These are phyloP conservation scores for Nycteola revayana DNA, from an alignment of 2,888 invertebrate genomes.

Conservation along the genomic window DNA sequence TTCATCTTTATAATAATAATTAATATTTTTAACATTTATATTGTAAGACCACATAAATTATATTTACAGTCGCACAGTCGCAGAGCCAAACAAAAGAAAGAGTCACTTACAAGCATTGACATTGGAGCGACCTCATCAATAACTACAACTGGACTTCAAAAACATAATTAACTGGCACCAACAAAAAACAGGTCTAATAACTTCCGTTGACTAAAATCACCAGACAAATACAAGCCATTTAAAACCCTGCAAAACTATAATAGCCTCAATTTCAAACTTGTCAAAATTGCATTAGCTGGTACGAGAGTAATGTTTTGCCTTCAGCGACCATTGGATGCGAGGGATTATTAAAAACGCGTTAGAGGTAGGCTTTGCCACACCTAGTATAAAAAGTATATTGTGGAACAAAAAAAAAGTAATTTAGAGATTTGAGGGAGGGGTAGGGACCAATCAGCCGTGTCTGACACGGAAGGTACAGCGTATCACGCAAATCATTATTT, in stretches of 20 bases:
- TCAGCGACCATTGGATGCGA: constrained; percentile 69
- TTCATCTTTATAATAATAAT: no score
- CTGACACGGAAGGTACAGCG: constrained; percentile 75
- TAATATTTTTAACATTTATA: no score
- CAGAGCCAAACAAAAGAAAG: no score
- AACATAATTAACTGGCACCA: constrained; percentile 10
- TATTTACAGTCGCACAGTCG: no score
- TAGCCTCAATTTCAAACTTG: constrained; percentile 78
- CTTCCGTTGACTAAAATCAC: constrained; percentile 51
- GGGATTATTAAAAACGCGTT: constrained; percentile 81
- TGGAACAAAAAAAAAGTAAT: constrained; percentile 69
- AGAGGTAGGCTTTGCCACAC: constrained; percentile 60
- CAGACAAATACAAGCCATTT: constrained; percentile 66
- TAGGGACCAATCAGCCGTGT: constrained; percentile 70
- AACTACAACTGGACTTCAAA: no score
- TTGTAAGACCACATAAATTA: no score
- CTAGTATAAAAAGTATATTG: constrained; percentile 62
- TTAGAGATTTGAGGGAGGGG: constrained; percentile 68
- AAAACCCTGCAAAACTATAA: constrained; percentile 73
- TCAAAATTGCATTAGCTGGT: constrained; percentile 78
- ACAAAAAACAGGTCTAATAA: constrained; percentile 39
- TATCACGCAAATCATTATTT: constrained; percentile 80
- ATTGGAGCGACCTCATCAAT: no score
- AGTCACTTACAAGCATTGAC: no score
- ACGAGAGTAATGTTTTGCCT: constrained; percentile 64